Evolutionary conservation across 2,113 vertebrate genomes (phyloP), one percentile per base, ranked within the genome.

Genomic region (Phaetusa simplex): DNA sequence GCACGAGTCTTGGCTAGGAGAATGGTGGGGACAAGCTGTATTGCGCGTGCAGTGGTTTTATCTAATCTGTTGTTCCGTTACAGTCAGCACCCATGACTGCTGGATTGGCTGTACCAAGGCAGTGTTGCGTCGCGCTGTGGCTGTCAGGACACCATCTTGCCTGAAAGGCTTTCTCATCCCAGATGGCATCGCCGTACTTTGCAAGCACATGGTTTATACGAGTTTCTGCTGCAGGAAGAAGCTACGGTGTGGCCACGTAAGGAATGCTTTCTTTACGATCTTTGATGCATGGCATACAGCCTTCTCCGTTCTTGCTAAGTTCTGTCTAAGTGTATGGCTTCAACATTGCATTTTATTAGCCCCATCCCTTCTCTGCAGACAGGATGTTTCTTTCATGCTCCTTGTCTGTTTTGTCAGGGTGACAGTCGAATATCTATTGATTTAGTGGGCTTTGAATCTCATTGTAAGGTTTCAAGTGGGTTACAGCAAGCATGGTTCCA

Each of bases 141-240:
- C 38, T 47, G 45, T 11, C 59, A 13, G 81, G 67, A 86, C 58
- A 23, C 42, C 45, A 40, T 59, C 52, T 16, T 14, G 32, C 70
- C 66, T 17, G 22, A 5, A 40, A 40, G 67, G 15, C 36, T 4
- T 27, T 6, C 62, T 43, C 72, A 59, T 22, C 81, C 64, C 72
- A 14, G 66, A 38, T 8, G 52, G 88, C 82, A 86, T 34, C 0
- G 0, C 17, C 21, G 23, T 73, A 82, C 93, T 91, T 58, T 17
- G 55, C 91, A 73, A 61, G 69, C 29, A 8, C 88, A 8, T 27
- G 82, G 70, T 32, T 49, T 34, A 1, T 61, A 32, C 84, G 74
- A 74, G 81, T 58, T 70, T 62, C 72, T 91, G 93, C 93, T 86
- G 96, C 92, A 92, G 94, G 86, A 93, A 69, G 52, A 82, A 91